Base-by-base conservation (phyloP, 1,140 invertebrate species). In the Chionoecetes opilio region DNA sequence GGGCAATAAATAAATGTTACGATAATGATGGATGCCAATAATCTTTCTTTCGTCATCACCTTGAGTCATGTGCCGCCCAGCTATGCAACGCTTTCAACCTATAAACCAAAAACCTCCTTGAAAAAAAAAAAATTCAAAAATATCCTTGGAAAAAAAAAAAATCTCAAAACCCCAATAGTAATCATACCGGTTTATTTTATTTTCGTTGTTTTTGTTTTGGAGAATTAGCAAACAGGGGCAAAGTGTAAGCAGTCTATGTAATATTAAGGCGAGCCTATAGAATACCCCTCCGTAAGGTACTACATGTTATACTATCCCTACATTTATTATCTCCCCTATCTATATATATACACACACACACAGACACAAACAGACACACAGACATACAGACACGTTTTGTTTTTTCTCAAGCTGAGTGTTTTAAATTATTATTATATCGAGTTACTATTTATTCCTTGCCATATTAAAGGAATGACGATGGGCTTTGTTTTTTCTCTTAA, bases 1-100 rank as follows among this genome's bases (percentile, higher is more conserved):
- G 95, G 95, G 95, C 95, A 96, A 96, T 96, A 96, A n/a, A 96
- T 96, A 96, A 96, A 96, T 96, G 95, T 96, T 96, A 96, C 92
- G 35, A 95, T 94, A 94, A 53, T 95, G 94, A 95, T 95, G 94
- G 82, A 82, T 95, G 94, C 94, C 82, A 85, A 91, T 82, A 53
- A 86, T 95, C n/a, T n/a, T 91, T 82, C 82, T 89, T 95, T 90
- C 46, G 41, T 89, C 75, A 89, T 88, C 29, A 82, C 38, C 37
- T 82, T 75, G 6, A 11, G 34, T 38, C 26, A 85, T n/a, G 8
- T 5, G 3, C 21, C 53, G 26, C 63, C n/a, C 63, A 11, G 5
- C 0, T n/a, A 11, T 1, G 26, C 63, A 2, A 2, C 46, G 11
- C 46, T 11, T 14, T 5, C 41, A 6, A 5, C 46, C 46, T 17